A percentile compares a stretch with the other conserved stretches of the same genome.
Conservation (phyloP, 2,888 invertebrate genomes). For the Aquatica leii region DNA sequence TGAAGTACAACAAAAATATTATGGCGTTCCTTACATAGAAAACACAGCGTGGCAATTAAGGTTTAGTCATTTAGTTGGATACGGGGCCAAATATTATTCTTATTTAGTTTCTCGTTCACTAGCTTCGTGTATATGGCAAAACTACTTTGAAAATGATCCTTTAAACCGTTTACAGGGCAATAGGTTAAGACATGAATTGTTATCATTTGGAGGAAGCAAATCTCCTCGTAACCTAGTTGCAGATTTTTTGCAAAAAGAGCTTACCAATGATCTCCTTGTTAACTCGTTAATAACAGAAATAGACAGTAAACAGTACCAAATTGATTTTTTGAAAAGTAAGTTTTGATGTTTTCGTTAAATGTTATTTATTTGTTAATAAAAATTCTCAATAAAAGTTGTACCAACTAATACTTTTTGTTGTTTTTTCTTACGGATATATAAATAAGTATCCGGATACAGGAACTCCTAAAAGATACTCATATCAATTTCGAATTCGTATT, state of each 20-base stretch:
- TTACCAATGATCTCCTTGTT: conserved; percentile 80
- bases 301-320: conserved; percentile 59
- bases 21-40: conserved; percentile 84
- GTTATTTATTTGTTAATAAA: too few relatives aligned
- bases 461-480: too few relatives aligned
- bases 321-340: background rate
- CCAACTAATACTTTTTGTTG: too few relatives aligned
- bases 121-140: conserved; percentile 93
- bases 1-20: conserved; percentile 82
- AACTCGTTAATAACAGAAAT: conserved; percentile 80
- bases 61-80: conserved; percentile 96
- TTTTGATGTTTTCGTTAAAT: too few relatives aligned
- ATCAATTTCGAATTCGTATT: too few relatives aligned
- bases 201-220: conserved; percentile 88
- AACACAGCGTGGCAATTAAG: conserved; percentile 96
- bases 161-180: conserved; percentile 81
- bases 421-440: too few relatives aligned
- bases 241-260: conserved; percentile 79
- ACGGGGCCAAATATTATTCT: conserved; percentile 98
- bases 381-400: too few relatives aligned
- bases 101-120: conserved; percentile 95
- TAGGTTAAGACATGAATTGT: conserved; percentile 76
- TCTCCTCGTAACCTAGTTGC: conserved; percentile 81
- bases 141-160: conserved; percentile 81
- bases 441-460: too few relatives aligned